A percentile compares a stretch with the other conserved stretches of the same genome.
Evolutionary conservation across 2,113 vertebrate genomes (phyloP).

Genomic region (Silurus meridionalis): DNA sequence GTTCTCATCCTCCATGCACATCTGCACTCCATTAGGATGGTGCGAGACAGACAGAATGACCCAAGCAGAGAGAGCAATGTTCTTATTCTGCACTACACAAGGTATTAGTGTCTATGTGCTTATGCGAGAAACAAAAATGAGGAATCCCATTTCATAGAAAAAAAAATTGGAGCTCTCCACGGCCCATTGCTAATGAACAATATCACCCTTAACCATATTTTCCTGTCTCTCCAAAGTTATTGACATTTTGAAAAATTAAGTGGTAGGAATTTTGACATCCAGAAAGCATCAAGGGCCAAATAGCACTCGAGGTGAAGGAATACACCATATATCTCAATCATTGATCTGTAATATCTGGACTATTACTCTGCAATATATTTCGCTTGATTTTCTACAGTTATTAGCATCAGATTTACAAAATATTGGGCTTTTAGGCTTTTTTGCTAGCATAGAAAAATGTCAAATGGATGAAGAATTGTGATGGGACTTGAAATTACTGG

Average conservation of each 20-base stretch:
- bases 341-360: not conserved
- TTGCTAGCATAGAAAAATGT: not conserved
- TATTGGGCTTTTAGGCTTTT: not conserved
- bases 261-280: slow-evolving; percentile 1
- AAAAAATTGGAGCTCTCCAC: not conserved
- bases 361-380: slow-evolving; percentile 26
- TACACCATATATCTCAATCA: slow-evolving; percentile 9
- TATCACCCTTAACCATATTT: not conserved
- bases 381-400: not conserved
- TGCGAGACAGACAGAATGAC: slow-evolving; percentile 32
- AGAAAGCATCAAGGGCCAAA: slow-evolving; percentile 20
- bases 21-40: slow-evolving; percentile 39
- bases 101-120: slow-evolving; percentile 26
- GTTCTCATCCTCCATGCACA: slow-evolving; percentile 16
- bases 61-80: slow-evolving; percentile 25
- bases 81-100: slow-evolving; percentile 14
- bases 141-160: slow-evolving; percentile 6
- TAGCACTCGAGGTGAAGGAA: not conserved
- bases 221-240: not conserved
- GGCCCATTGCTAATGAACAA: slow-evolving; percentile 1
- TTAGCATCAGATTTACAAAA: not conserved
- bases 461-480: not conserved
- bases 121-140: slow-evolving; percentile 24
- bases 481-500: slow-evolving; percentile 1
- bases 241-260: slow-evolving; percentile 19